Evolutionary conservation across 2,888 invertebrate genomes (phyloP).

Genomic region (Hyles lineata): DNA sequence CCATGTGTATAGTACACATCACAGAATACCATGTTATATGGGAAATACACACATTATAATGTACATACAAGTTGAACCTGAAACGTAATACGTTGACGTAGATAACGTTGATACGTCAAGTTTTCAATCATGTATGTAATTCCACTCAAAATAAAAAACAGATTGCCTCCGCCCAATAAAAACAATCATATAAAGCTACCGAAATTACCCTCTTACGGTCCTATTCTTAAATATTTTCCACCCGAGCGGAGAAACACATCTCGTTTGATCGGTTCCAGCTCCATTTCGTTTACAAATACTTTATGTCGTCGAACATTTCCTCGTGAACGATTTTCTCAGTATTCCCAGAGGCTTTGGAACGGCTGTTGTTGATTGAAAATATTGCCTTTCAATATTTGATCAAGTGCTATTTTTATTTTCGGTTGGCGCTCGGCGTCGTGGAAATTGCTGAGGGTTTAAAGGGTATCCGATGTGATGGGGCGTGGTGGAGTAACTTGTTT

Average conservation of each 20-base stretch:
- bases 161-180: background rate
- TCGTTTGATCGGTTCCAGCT: background rate
- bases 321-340: background rate
- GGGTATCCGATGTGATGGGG: background rate
- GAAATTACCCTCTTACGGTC: background rate
- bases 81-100: background rate
- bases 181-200: background rate
- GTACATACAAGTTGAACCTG: background rate
- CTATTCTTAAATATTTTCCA: background rate
- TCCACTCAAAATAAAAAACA: too few relatives aligned
- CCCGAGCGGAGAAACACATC: background rate
- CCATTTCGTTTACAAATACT: background rate
- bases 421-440: background rate
- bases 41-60: too few relatives aligned
- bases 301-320: background rate
- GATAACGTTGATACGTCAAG: too few relatives aligned
- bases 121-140: too few relatives aligned
- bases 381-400: conserved; percentile 4
- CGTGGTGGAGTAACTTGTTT: background rate
- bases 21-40: too few relatives aligned
- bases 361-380: background rate
- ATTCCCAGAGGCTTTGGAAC: background rate
- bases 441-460: background rate
- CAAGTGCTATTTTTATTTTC: conserved; percentile 2
- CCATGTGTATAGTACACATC: too few relatives aligned